These are phyloP conservation scores for Hippocampus mohnikei DNA, from an alignment of 2,113 vertebrate genomes.

Conservation along the genomic window DNA sequence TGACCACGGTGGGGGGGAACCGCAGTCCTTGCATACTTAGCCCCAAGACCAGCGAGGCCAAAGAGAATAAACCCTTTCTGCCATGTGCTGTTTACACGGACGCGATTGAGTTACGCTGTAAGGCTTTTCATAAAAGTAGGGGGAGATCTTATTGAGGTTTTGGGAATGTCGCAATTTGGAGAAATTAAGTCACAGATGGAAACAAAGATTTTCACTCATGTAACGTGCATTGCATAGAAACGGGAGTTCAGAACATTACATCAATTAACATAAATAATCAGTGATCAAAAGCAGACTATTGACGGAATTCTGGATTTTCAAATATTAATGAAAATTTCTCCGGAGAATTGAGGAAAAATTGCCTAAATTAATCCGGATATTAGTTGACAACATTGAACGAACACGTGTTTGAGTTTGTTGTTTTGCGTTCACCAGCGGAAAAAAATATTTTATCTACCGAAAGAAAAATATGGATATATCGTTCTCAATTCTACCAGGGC, in stretches of 20 bases:
- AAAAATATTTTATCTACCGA: no score
- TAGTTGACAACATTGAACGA: no score
- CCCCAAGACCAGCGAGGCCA: constrained; percentile 36
- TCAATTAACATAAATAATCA: not conserved
- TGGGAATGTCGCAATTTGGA: constrained; percentile 27
- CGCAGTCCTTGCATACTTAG: constrained; percentile 55
- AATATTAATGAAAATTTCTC: no score
- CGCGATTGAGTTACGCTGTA: constrained; percentile 37
- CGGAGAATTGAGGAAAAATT: no score
- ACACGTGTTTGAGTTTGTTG: no score
- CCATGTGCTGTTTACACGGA: constrained; percentile 38
- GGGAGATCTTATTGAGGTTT: constrained; percentile 17
- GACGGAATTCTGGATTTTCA: no score
- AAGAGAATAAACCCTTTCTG: constrained; percentile 38
- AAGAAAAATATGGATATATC: no score
- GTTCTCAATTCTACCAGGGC: no score
- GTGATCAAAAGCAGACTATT: not conserved
- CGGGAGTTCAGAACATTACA: not conserved
- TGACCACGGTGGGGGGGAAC: constrained; percentile 24
- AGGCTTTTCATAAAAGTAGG: constrained; percentile 12
- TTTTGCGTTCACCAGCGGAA: no score
- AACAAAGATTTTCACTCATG: not conserved
- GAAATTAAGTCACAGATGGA: constrained; percentile 23
- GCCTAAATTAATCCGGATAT: no score
- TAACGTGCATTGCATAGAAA: not conserved